phyloP scores from a whole-genome alignment of 2,113 vertebrate genomes.

The Ascaphus truei region DNA sequence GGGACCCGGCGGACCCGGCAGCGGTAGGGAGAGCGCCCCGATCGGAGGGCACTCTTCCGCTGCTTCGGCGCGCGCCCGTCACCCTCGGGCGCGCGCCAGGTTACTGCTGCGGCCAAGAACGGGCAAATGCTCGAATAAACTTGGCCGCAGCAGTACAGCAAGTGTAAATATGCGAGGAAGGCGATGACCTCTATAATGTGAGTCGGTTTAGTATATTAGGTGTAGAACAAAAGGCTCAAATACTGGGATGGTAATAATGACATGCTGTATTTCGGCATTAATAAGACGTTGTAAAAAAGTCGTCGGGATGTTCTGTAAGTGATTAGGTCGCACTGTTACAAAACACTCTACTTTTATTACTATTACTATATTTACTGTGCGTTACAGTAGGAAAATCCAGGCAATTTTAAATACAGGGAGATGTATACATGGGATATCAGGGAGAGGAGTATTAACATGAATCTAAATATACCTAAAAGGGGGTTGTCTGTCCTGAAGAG shows the following conservation, averaged over 20 bases:
- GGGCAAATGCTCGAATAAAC: too few relatives aligned
- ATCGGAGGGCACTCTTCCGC: too few relatives aligned
- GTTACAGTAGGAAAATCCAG: neutral
- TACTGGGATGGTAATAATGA: neutral
- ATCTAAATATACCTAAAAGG: too few relatives aligned
- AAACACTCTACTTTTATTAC: neutral
- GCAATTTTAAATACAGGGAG: neutral
- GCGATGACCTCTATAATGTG: constrained; percentile 6
- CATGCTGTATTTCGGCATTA: neutral
- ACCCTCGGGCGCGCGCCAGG: too few relatives aligned
- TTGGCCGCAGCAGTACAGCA: too few relatives aligned
- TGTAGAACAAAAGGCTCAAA: neutral
- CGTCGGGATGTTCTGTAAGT: neutral
- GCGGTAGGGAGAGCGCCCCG: too few relatives aligned
- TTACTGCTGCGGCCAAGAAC: too few relatives aligned
- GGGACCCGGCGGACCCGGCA: too few relatives aligned
- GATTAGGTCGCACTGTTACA: neutral
- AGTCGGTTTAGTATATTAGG: neutral
- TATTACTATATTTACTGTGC: neutral
- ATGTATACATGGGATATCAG: too few relatives aligned
- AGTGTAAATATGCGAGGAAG: neutral
- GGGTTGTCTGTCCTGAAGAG: too few relatives aligned
- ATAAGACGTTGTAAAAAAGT: neutral
- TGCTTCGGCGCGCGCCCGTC: too few relatives aligned
- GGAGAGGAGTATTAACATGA: too few relatives aligned